A percentile compares a stretch with the other conserved stretches of the same genome.
Evolutionary conservation across 2,797 vertebrate genomes (phyloP).

Genomic region (Bradypodion pumilum): DNA sequence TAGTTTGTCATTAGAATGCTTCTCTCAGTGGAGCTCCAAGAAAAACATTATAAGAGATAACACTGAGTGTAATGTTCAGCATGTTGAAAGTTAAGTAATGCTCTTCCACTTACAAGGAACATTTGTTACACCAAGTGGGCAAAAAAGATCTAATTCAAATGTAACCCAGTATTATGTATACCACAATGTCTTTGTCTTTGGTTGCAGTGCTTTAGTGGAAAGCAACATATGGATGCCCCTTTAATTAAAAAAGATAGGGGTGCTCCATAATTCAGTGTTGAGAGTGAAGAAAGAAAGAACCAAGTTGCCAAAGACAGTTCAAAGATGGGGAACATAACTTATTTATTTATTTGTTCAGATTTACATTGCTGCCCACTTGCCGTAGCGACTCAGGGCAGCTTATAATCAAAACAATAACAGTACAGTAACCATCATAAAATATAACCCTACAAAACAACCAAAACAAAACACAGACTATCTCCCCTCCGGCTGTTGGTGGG

Average conservation of each 20-base stretch:
- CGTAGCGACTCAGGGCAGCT: no score
- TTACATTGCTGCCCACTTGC: no score
- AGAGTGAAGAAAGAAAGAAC: not conserved
- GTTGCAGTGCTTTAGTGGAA: constrained; percentile 30
- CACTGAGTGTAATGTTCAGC: constrained; percentile 14
- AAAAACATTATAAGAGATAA: not conserved
- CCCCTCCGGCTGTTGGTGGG: no score
- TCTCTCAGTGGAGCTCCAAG: not conserved
- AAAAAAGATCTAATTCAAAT: not conserved
- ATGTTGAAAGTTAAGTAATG: constrained; percentile 26
- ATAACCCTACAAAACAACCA: no score
- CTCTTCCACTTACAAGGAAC: not conserved
- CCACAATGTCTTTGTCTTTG: constrained; percentile 1
- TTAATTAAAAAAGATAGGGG: not conserved
- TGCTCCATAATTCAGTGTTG: not conserved
- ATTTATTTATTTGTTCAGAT: no score
- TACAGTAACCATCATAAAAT: no score
- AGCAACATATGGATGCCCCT: constrained; percentile 17
- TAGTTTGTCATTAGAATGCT: constrained; percentile 22
- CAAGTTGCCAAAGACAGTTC: not conserved
- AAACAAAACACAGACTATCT: no score
- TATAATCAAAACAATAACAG: no score
- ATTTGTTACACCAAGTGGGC: constrained; percentile 28
- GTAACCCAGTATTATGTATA: not conserved
- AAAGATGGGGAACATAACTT: not conserved